phyloP scores from a whole-genome alignment of 2,113 vertebrate species.

The Nipponia nippon region DNA sequence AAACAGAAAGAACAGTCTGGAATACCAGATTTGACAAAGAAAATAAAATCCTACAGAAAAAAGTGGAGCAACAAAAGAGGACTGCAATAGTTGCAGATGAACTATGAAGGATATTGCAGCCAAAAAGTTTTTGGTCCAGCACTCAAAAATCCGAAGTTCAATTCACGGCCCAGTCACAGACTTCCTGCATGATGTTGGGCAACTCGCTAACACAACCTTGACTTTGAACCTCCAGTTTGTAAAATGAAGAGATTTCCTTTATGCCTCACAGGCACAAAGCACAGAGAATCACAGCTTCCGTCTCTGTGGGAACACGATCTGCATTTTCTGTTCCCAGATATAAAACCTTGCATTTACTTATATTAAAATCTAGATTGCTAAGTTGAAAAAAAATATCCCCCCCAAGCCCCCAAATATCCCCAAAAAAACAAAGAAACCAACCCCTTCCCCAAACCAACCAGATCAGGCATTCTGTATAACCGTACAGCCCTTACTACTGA shows the following conservation, averaged over 20 bases:
- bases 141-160: not conserved
- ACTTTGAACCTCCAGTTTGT: not conserved
- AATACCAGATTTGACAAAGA: not conserved
- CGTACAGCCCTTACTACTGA: not conserved
- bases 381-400: not conserved
- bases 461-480: not conserved
- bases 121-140: not conserved
- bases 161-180: not conserved
- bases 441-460: not conserved
- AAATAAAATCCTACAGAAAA: not conserved
- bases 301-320: not conserved
- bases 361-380: not conserved
- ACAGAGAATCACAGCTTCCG: not conserved
- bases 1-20: not conserved
- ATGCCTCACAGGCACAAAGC: not conserved
- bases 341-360: not conserved
- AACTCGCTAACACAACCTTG: not conserved
- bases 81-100: not conserved
- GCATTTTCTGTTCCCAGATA: not conserved
- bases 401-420: not conserved
- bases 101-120: not conserved
- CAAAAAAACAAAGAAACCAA: not conserved
- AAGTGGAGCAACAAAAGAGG: not conserved
- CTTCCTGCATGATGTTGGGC: not conserved
- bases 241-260: not conserved